Evolutionary conservation across 2,888 invertebrate genomes (phyloP).

Genomic region (Volucella inanis): DNA sequence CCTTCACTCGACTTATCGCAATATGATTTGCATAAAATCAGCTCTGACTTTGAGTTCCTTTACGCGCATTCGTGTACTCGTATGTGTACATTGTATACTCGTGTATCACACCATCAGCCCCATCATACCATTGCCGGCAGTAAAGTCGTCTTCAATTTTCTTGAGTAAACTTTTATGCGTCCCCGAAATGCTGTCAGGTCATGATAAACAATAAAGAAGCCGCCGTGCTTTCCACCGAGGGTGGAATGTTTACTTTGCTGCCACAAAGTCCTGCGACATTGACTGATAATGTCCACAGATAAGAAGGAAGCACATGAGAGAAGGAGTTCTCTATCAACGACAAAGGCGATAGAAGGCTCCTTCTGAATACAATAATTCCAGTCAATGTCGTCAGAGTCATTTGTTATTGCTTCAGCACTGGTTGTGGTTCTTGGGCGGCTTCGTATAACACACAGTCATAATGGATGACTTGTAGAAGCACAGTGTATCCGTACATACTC

Average conservation of each 20-base stretch:
- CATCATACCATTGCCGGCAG: not conserved
- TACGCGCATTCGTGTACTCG: too few species aligned
- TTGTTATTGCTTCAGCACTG: conserved; percentile 12
- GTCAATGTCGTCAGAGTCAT: conserved; percentile 43
- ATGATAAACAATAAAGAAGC: conserved; percentile 52
- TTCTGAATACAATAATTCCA: conserved; percentile 28
- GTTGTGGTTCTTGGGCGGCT: conserved; percentile 1
- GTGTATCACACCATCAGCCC: not conserved
- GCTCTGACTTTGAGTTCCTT: conserved; percentile 5
- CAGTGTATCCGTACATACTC: too few species aligned
- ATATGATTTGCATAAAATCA: conserved; percentile 65
- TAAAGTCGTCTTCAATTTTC: conserved; percentile 63
- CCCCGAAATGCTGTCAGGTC: conserved; percentile 35
- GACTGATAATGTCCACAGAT: conserved; percentile 67
- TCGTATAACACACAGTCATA: not conserved
- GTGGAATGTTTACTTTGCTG: conserved; percentile 7
- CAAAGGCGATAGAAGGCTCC: not conserved
- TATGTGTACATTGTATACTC: too few species aligned
- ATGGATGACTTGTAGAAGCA: not conserved
- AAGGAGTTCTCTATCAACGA: conserved; percentile 37
- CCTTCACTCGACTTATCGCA: conserved; percentile 44
- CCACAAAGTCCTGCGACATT: conserved; percentile 56
- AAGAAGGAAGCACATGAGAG: conserved; percentile 12
- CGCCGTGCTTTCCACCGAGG: not conserved
- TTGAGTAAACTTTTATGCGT: conserved; percentile 64